Evolutionary conservation across 2,888 invertebrate species (phyloP).

Genomic region (Caenorhabditis wallacei): DNA sequence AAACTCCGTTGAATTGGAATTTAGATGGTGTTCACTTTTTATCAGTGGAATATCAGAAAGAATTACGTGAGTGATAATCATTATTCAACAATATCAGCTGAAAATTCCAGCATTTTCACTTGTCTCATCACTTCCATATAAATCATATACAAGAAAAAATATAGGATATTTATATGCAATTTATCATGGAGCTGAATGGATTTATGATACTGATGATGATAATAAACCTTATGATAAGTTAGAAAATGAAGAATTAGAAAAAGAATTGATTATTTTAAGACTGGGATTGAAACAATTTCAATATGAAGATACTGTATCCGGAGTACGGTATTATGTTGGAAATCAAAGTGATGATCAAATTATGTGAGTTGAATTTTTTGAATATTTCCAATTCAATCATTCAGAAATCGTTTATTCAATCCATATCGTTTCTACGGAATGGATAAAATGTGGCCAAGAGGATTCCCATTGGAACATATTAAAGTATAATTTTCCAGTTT

Average conservation of each 20-base stretch:
- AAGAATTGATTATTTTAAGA: conserved; percentile 50
- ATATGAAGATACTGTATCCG: conserved; percentile 38
- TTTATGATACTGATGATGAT: conserved; percentile 71
- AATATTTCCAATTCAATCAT: not conserved
- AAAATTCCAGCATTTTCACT: conserved; percentile 28
- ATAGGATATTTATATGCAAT: conserved; percentile 69
- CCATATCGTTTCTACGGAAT: conserved; percentile 69
- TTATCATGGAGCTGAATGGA: conserved; percentile 68
- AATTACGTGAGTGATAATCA: not conserved
- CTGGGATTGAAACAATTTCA: conserved; percentile 69
- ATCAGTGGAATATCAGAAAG: conserved; percentile 40
- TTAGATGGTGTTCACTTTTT: conserved; percentile 52
- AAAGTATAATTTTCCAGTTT: not conserved
- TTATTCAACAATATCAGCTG: no score
- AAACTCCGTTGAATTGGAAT: conserved; percentile 58
- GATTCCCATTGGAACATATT: conserved; percentile 69
- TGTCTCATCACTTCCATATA: conserved; percentile 33
- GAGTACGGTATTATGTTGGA: conserved; percentile 42
- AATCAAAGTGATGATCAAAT: not conserved
- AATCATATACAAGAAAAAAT: conserved; percentile 65
- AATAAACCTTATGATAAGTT: conserved; percentile 59
- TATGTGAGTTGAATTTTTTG: not conserved
- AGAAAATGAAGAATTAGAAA: no score
- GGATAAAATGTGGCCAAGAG: conserved; percentile 70
- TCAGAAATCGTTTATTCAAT: conserved; percentile 63